Evolutionary conservation across 2,113 vertebrate species (phyloP).

Genomic region (Notothenia rossii): DNA sequence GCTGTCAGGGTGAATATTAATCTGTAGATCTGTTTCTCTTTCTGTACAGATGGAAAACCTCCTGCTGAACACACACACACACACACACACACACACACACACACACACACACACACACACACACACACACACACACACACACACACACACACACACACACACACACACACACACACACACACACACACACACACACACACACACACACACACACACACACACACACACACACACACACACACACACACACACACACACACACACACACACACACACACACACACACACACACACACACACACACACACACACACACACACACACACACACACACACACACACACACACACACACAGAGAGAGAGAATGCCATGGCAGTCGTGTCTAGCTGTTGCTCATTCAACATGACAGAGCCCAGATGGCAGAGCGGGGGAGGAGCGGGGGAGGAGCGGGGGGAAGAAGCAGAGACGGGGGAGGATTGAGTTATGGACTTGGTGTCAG

Average conservation of each 20-base stretch:
- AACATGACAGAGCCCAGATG: conserved; percentile 68
- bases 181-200: conserved; percentile 20
- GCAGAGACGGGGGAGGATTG: conserved; percentile 41
- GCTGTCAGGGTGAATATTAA: conserved; percentile 48
- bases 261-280: conserved; percentile 23
- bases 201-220: no score
- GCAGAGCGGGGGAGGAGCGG: conserved; percentile 26
- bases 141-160: conserved; percentile 4
- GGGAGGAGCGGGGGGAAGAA: not conserved
- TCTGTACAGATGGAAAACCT: conserved; percentile 38
- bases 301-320: conserved; percentile 21
- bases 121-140: conserved; percentile 17
- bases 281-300: conserved; percentile 19
- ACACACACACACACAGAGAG: conserved; percentile 20
- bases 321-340: conserved; percentile 9
- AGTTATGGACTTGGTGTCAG: conserved; percentile 66
- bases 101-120: conserved; percentile 18
- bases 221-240: no score
- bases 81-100: conserved; percentile 20
- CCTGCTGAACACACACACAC: conserved; percentile 16
- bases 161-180: conserved; percentile 20
- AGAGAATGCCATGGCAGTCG: conserved; percentile 2
- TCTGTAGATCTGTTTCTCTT: conserved; percentile 22
- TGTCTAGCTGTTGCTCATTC: conserved; percentile 59
- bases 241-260: conserved; percentile 13